These are phyloP conservation scores for Mionectes macconnelli DNA, from an alignment of 2,113 vertebrate genomes.

Conservation along the genomic window DNA sequence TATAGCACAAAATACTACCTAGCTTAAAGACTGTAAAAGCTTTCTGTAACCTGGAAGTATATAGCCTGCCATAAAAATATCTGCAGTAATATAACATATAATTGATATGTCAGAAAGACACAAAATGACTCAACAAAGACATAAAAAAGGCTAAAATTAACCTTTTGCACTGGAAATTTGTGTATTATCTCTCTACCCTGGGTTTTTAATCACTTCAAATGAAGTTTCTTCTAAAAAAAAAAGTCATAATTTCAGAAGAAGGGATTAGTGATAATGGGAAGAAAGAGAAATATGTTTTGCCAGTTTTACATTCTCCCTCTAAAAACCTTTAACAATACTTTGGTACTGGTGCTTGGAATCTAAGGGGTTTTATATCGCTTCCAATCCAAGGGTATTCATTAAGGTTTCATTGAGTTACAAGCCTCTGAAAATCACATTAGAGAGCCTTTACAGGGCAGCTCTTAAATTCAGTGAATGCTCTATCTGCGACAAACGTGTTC, in stretches of 20 bases:
- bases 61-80: not conserved
- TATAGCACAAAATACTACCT: not conserved
- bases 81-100: not conserved
- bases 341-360: not conserved
- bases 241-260: not conserved
- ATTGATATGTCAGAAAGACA: slow-evolving; percentile 1
- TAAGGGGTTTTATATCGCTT: slow-evolving; percentile 1
- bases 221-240: not conserved
- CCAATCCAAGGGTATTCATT: slow-evolving; percentile 33
- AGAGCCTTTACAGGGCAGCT: not conserved
- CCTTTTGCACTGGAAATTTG: not conserved
- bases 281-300: not conserved
- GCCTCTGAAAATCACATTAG: slow-evolving; percentile 40
- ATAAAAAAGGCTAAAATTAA: not conserved
- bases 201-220: not conserved
- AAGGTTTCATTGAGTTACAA: slow-evolving; percentile 36
- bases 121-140: not conserved
- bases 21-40: not conserved
- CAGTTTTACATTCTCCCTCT: not conserved
- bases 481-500: not conserved
- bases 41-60: not conserved
- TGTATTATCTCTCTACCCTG: not conserved
- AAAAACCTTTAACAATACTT: slow-evolving; percentile 6
- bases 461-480: not conserved
- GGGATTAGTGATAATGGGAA: not conserved